Percentiles rank a stretch among this genome's conserved stretches.
phyloP scores from a whole-genome alignment of 1,140 invertebrate species.

The Caenorhabditis remanei region DNA sequence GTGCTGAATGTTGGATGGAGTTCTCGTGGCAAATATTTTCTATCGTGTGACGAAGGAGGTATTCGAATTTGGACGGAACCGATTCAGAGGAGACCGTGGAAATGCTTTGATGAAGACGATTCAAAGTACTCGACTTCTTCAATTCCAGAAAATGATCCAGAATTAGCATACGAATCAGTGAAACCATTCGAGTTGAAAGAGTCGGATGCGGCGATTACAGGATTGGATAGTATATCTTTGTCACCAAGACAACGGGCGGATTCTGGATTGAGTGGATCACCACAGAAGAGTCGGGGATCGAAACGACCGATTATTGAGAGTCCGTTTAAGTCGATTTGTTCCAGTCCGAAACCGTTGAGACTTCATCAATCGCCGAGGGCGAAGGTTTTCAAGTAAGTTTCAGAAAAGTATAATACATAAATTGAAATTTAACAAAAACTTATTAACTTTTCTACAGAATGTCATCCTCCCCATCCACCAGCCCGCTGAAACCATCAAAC shows the following conservation, averaged over 20 bases:
- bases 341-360: slow-evolving; percentile 17
- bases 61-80: slow-evolving; percentile 23
- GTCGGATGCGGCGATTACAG: not conserved
- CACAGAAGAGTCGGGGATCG: slow-evolving; percentile 1
- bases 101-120: not conserved
- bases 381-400: slow-evolving; percentile 4
- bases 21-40: slow-evolving; percentile 20
- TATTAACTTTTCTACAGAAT: not conserved
- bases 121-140: not conserved
- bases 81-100: not conserved
- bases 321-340: slow-evolving; percentile 10
- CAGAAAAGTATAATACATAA: too few species aligned
- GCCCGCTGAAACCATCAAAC: not conserved
- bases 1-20: slow-evolving; percentile 37
- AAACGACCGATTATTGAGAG: slow-evolving; percentile 24
- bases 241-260: not conserved
- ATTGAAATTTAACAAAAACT: not conserved
- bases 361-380: not conserved
- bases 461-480: not conserved
- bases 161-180: not conserved
- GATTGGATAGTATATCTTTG: slow-evolving; percentile 18
- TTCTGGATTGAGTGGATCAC: not conserved
- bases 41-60: slow-evolving; percentile 46
- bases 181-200: slow-evolving; percentile 27
- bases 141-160: not conserved